phyloP scores from a whole-genome alignment of 2,113 vertebrate genomes.

The Turnix velox region DNA sequence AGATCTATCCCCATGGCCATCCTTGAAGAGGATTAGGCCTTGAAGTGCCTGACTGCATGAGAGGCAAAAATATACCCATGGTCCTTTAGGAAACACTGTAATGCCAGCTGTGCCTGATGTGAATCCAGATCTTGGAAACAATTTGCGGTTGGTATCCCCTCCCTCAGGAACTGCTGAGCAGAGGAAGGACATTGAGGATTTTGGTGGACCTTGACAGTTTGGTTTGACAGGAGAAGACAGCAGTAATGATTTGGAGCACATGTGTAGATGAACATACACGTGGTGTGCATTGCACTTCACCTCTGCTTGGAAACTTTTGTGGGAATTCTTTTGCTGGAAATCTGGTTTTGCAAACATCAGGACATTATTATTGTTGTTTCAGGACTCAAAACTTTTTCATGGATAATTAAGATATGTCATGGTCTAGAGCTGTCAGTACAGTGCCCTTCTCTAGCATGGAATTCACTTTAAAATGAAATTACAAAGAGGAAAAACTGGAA shows the following conservation, averaged over 20 bases:
- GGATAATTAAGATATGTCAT: not conserved
- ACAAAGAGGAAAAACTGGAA: not conserved
- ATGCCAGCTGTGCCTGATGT: not conserved
- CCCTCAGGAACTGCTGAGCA: not conserved
- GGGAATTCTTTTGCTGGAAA: not conserved
- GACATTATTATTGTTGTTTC: not conserved
- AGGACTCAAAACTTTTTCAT: not conserved
- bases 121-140: not conserved
- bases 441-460: not conserved
- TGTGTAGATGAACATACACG: fast-evolving
- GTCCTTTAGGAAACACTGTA: not conserved
- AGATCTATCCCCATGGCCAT: not conserved
- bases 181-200: not conserved
- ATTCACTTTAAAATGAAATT: not conserved
- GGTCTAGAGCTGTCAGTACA: not conserved
- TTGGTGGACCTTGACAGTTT: not conserved
- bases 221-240: not conserved
- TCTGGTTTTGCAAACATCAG: not conserved
- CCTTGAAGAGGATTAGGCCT: not conserved
- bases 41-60: not conserved
- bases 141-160: not conserved
- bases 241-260: not conserved
- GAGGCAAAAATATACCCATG: not conserved
- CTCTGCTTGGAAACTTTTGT: not conserved
- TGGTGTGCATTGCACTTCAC: not conserved